Conservation (phyloP, 1,140 invertebrate species). For the Orius insidiosus region DNA sequence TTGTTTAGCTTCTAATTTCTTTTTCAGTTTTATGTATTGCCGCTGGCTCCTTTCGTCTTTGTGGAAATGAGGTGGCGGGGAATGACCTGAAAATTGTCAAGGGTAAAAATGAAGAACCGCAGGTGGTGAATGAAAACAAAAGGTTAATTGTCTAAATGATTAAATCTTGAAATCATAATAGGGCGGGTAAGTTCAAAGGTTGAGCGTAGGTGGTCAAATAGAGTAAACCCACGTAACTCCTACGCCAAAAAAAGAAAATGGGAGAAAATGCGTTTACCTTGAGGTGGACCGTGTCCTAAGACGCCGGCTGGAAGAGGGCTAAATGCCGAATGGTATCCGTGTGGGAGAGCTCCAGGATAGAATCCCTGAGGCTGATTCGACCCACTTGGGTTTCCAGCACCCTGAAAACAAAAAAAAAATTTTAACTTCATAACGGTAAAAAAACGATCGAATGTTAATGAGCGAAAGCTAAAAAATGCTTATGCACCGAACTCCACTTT, state of each 20-base stretch:
- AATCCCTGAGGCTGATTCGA: constrained; percentile 39
- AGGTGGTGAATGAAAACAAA: background rate
- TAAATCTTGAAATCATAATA: constrained; percentile 4
- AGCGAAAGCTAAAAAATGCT: too few relatives aligned
- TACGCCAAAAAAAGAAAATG: background rate
- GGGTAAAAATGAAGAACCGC: background rate
- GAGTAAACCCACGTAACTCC: background rate
- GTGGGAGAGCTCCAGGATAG: constrained; percentile 30
- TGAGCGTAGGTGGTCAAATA: background rate
- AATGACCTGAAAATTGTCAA: constrained; percentile 24
- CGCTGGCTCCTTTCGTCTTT: constrained; percentile 61
- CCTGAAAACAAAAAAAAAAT: constrained; percentile 24
- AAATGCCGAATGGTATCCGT: constrained; percentile 30
- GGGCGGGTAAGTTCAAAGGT: constrained; percentile 5
- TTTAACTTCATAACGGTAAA: too few relatives aligned
- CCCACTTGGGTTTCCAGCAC: constrained; percentile 38
- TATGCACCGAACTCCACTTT: too few relatives aligned
- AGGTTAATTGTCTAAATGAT: background rate
- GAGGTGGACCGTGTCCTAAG: constrained; percentile 22
- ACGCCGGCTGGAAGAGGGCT: constrained; percentile 20
- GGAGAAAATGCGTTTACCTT: constrained; percentile 1
- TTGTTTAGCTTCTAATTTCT: constrained; percentile 50
- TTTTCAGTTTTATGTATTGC: constrained; percentile 53
- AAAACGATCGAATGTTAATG: too few relatives aligned
- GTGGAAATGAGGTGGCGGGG: constrained; percentile 34